These are phyloP conservation scores for Folsomia manolachei DNA, from an alignment of 2,888 invertebrate genomes.

Conservation along the genomic window DNA sequence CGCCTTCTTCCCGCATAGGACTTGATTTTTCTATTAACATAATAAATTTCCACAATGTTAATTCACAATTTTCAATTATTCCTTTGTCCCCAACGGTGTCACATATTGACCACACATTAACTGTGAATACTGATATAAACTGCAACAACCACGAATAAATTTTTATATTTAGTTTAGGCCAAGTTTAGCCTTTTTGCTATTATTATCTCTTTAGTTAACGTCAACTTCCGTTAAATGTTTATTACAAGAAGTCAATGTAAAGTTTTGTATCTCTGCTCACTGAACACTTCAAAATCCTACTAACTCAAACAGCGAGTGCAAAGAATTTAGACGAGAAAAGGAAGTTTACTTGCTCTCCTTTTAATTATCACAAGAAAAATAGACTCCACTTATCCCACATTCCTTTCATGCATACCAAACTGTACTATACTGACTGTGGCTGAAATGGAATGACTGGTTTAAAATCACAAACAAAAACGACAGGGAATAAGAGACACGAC, in stretches of 20 bases:
- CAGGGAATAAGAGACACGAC: background rate
- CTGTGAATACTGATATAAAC: background rate
- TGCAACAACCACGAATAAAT: too few relatives aligned
- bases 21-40: constrained; percentile 50
- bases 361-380: background rate
- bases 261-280: too few relatives aligned
- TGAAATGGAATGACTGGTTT: background rate
- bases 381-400: background rate
- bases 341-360: background rate
- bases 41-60: constrained; percentile 13
- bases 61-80: too few relatives aligned
- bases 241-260: too few relatives aligned
- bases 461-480: constrained; percentile 4
- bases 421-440: background rate
- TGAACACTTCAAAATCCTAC: too few relatives aligned
- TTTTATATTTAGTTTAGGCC: background rate
- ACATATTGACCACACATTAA: background rate
- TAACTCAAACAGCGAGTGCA: too few relatives aligned
- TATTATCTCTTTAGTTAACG: too few relatives aligned
- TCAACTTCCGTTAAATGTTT: too few relatives aligned
- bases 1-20: constrained; percentile 34
- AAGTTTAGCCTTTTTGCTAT: background rate
- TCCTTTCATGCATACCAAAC: background rate
- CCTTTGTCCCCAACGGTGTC: too few relatives aligned
- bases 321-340: too few relatives aligned